Conservation (phyloP, 2,113 vertebrate genomes). For the Chunga burmeisteri region DNA sequence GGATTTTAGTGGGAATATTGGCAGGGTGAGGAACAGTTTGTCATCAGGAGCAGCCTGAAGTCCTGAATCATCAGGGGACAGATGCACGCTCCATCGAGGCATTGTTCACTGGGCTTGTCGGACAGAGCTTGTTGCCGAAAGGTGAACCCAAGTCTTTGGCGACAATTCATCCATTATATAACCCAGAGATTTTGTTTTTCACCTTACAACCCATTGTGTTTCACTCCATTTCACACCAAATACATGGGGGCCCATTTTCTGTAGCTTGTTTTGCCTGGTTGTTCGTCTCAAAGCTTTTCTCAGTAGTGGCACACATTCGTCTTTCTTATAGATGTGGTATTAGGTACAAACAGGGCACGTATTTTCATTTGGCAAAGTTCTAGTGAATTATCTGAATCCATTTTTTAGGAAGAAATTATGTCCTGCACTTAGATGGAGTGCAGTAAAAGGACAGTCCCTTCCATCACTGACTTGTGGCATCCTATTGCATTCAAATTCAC, state of each 20-base stretch:
- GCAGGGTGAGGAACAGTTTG: background rate
- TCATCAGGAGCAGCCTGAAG: background rate
- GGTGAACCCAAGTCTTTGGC: background rate
- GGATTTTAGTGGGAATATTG: background rate
- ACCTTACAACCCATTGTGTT: background rate
- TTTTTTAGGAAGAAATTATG: background rate
- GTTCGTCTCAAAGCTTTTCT: background rate
- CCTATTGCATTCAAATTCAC: background rate
- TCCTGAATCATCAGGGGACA: background rate
- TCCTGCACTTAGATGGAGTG: background rate
- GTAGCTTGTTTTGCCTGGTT: background rate
- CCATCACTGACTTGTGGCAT: background rate
- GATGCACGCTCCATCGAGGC: background rate
- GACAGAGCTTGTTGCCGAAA: background rate
- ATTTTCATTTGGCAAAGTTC: background rate
- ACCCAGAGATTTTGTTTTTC: no score
- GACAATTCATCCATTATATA: background rate
- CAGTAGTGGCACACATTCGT: background rate
- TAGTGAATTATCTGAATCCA: background rate
- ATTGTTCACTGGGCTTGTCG: background rate
- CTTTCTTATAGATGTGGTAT: background rate
- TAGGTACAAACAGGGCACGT: background rate
- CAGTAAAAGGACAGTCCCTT: background rate
- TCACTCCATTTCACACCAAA: background rate
- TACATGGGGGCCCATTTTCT: background rate